Conservation (phyloP, 2,797 vertebrate genomes). For the Eulemur mongoz region DNA sequence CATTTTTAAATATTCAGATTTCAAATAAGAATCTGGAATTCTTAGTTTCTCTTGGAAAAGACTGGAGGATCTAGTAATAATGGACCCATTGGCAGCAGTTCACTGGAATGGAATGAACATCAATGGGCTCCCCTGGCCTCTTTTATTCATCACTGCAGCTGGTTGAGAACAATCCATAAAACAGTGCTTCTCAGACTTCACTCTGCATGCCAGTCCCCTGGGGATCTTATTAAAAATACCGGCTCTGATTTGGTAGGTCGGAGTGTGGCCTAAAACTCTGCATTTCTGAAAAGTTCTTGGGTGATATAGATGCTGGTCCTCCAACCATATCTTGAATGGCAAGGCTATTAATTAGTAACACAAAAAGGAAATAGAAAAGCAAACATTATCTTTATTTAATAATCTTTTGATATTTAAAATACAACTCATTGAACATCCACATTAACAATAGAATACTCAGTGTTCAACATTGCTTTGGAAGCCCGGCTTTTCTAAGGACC, state of each 20-base stretch:
- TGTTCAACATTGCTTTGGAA: constrained; percentile 75
- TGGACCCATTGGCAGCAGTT: not conserved
- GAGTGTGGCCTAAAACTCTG: not conserved
- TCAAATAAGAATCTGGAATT: not conserved
- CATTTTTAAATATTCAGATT: constrained; percentile 33
- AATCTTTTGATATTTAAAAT: constrained; percentile 85
- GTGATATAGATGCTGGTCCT: not conserved
- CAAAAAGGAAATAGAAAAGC: constrained; percentile 76
- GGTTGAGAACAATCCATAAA: not conserved
- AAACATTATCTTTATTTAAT: constrained; percentile 83
- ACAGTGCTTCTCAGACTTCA: not conserved
- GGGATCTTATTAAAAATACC: not conserved
- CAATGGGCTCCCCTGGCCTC: not conserved
- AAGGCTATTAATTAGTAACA: constrained; percentile 1
- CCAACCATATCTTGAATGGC: not conserved
- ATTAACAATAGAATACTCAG: constrained; percentile 65
- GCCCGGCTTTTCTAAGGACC: constrained; percentile 61
- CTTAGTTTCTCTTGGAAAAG: not conserved
- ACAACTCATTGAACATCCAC: constrained; percentile 73
- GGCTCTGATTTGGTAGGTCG: not conserved
- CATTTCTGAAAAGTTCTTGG: not conserved
- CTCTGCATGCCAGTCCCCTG: not conserved
- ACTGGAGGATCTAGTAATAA: not conserved
- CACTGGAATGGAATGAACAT: not conserved
- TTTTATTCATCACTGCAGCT: not conserved